A percentile compares a stretch with the other conserved stretches of the same genome.
Conservation (phyloP, 2,797 vertebrate species). For the Argya squamiceps region DNA sequence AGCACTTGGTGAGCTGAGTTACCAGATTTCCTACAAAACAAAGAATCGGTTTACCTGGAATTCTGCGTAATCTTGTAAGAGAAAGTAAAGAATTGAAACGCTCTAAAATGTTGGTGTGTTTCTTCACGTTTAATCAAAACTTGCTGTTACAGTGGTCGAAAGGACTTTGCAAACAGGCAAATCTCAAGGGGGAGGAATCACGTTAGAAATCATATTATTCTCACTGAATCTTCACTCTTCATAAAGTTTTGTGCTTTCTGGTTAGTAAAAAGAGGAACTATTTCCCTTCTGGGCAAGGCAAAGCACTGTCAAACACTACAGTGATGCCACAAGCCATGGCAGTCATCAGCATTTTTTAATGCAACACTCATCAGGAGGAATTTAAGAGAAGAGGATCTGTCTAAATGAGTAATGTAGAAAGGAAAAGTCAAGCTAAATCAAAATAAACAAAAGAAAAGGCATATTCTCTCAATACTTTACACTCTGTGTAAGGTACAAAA, state of each 20-base stretch:
- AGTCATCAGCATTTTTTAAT: neutral
- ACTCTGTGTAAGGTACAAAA: neutral
- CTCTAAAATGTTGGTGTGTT: neutral
- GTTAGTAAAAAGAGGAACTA: neutral
- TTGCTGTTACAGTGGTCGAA: neutral
- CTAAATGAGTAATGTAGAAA: neutral
- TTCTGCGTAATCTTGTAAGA: neutral
- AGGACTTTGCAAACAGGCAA: neutral
- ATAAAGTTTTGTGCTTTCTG: neutral
- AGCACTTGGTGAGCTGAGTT: neutral
- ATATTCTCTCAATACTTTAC: neutral
- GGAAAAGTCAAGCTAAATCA: neutral
- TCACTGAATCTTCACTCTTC: neutral
- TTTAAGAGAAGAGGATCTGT: neutral
- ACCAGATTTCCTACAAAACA: neutral
- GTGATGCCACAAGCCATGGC: neutral
- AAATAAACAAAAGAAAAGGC: slow-evolving; percentile 2
- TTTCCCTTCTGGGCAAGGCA: neutral
- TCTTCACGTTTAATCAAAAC: slow-evolving; percentile 29
- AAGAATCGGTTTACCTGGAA: neutral
- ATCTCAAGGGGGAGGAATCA: neutral
- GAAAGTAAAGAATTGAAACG: neutral
- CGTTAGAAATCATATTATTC: neutral
- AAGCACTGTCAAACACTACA: neutral
- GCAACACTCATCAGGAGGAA: neutral